Percentiles rank a stretch among this genome's conserved stretches.
Conservation (phyloP, 2,888 invertebrate species). For the Apamea anceps region DNA sequence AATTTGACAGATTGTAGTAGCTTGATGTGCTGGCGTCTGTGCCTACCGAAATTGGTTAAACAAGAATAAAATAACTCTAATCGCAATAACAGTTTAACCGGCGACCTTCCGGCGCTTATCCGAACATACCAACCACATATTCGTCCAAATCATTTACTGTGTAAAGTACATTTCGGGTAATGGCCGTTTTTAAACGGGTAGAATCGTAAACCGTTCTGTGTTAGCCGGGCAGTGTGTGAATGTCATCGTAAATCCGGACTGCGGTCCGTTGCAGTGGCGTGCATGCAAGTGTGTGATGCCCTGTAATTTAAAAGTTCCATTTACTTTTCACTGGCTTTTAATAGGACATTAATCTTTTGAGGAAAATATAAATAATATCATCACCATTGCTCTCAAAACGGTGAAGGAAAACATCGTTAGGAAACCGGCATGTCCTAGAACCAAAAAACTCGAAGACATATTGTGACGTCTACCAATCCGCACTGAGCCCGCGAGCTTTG, state of each 20-base stretch:
- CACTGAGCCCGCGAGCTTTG: background rate
- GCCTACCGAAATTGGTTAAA: no score
- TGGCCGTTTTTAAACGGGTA: slow-evolving; percentile 56
- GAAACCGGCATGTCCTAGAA: background rate
- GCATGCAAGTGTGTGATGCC: slow-evolving; percentile 24
- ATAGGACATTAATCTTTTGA: background rate
- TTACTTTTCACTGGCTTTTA: slow-evolving; percentile 6
- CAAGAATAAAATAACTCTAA: slow-evolving; percentile 11
- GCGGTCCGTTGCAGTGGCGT: slow-evolving; percentile 38
- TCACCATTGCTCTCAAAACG: no score
- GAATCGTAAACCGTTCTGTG: slow-evolving; percentile 46
- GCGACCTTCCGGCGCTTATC: slow-evolving; percentile 32
- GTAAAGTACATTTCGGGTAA: slow-evolving; percentile 58
- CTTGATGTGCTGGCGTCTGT: no score
- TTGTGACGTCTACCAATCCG: background rate
- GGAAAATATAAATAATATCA: background rate
- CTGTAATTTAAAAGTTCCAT: slow-evolving; percentile 17
- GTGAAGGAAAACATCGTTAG: background rate
- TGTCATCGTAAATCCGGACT: slow-evolving; percentile 55
- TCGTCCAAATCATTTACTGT: slow-evolving; percentile 47
- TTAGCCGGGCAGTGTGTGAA: slow-evolving; percentile 30
- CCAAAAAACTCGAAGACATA: background rate
- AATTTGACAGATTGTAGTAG: no score
- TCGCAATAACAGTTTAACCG: slow-evolving; percentile 23
- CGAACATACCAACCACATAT: slow-evolving; percentile 35